phyloP scores from a whole-genome alignment of 2,888 invertebrate genomes.

The Macrophya annulata region DNA sequence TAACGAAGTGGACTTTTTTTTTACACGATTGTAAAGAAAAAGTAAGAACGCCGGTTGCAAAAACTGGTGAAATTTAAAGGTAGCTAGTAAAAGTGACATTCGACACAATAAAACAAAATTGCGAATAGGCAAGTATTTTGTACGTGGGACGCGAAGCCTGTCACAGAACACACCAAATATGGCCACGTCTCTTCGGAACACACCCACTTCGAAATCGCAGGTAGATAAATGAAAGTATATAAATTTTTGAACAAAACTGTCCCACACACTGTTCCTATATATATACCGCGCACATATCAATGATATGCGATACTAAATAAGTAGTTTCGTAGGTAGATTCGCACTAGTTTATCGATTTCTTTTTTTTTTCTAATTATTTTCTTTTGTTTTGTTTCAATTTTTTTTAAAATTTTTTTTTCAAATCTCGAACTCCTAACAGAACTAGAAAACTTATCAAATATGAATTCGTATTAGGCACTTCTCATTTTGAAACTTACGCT shows the following conservation, averaged over 20 bases:
- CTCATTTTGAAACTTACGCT: conserved; percentile 69
- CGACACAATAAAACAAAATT: neutral
- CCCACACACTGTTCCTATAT: conserved; percentile 61
- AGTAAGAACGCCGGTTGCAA: neutral
- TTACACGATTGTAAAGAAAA: neutral
- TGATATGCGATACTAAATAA: conserved; percentile 3
- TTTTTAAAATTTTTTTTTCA: neutral
- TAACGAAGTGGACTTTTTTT: neutral
- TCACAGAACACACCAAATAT: conserved; percentile 66
- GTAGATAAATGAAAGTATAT: conserved; percentile 21
- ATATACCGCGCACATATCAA: neutral
- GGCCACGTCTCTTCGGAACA: conserved; percentile 62
- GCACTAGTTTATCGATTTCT: conserved; percentile 13
- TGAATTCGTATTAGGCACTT: conserved; percentile 63
- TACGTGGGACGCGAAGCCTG: conserved; percentile 50
- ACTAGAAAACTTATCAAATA: neutral
- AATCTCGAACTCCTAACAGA: conserved; percentile 17
- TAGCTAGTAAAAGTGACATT: neutral
- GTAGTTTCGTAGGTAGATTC: neutral
- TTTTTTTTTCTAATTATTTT: neutral
- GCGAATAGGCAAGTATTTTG: conserved; percentile 10
- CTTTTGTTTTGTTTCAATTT: neutral
- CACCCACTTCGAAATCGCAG: conserved; percentile 63
- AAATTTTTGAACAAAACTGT: conserved; percentile 47
- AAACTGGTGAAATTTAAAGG: conserved; percentile 6